Base-by-base conservation (phyloP, 2,888 invertebrate genomes). In the Apamea crenata region DNA sequence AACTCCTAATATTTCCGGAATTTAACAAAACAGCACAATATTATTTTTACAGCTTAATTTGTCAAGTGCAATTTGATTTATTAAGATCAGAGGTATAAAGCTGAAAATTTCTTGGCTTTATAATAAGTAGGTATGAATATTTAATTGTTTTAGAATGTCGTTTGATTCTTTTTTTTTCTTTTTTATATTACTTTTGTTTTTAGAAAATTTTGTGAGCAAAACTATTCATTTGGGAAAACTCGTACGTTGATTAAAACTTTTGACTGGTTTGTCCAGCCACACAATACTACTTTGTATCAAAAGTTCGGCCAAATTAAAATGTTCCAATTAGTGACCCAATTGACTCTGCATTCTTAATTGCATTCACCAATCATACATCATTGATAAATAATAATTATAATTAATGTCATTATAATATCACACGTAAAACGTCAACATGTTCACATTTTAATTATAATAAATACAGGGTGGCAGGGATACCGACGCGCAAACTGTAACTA, bases 221-320 rank as follows among this genome's bases (percentile, higher is more conserved):
- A 32, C 40, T 47, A 29, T 47, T 47, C 21, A 18, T 53, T 32
- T 50, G 6, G 14, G 2, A 36, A 47, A 80, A 65, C 2, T 65
- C 18, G 4, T 36, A 47, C 14, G 25, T 70, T 80, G 25, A 70
- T 65, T 80, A 47, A 56, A 80, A 66, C 36, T 29, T 65, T 79
- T 18, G 25, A 47, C 25, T 47, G 56, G 56, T 12, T 69, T 63
- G 16, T 63, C 7, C 25, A 56, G 36, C 36, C 47, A 59, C 29
- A n/a, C 10, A 32, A 47, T 3, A 47, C 7, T 18, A 12, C 7
- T n/a, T 44, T 21, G 4, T 32, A 68, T 40, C 0, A 0, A 61
- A 61, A 44, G n/a, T 36, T 25, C 2, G 6, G 0, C 29, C 32
- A 16, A 44, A 63, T 53, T 36, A 53, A 73, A 69, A 40, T n/a